These are phyloP conservation scores for Macrochelys suwanniensis DNA, from an alignment of 2,797 vertebrate genomes.

Conservation along the genomic window DNA sequence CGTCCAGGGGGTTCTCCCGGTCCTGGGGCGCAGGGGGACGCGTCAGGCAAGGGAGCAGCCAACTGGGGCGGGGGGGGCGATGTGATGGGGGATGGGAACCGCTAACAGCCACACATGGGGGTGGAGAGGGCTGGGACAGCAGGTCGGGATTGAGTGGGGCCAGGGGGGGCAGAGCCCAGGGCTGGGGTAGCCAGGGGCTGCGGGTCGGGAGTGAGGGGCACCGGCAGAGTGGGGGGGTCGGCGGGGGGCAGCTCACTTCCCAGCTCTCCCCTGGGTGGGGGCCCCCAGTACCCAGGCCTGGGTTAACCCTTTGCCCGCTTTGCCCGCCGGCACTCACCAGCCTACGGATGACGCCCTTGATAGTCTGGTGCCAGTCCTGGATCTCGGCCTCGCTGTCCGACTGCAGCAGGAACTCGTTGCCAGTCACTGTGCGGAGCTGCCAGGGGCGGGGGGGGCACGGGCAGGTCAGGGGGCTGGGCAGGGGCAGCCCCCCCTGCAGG, in stretches of 20 bases:
- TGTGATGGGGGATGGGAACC: background rate
- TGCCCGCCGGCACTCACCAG: constrained; percentile 90
- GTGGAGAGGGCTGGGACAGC: background rate
- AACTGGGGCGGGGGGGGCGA: background rate
- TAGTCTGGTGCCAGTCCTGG: constrained; percentile 90
- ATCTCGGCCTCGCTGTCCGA: constrained; percentile 90
- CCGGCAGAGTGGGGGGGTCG: rapidly evolving
- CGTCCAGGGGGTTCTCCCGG: constrained; percentile 91
- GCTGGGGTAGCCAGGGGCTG: rapidly evolving
- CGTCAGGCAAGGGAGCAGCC: background rate
- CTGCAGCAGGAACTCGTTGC: constrained; percentile 94
- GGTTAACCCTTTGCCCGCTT: background rate
- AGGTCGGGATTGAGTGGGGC: background rate
- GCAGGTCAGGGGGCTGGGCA: background rate
- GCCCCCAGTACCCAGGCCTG: no score
- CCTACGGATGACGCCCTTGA: constrained; percentile 87
- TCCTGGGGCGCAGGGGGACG: constrained; percentile 79
- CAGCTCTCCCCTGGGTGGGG: background rate
- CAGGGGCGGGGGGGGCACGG: background rate
- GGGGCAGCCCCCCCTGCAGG: no score
- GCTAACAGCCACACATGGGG: background rate
- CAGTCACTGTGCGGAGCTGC: constrained; percentile 92
- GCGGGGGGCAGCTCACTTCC: no score
- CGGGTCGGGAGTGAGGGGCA: background rate
- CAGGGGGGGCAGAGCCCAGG: background rate